phyloP scores from a whole-genome alignment of 2,888 invertebrate species.

The Amphipoea lucens region DNA sequence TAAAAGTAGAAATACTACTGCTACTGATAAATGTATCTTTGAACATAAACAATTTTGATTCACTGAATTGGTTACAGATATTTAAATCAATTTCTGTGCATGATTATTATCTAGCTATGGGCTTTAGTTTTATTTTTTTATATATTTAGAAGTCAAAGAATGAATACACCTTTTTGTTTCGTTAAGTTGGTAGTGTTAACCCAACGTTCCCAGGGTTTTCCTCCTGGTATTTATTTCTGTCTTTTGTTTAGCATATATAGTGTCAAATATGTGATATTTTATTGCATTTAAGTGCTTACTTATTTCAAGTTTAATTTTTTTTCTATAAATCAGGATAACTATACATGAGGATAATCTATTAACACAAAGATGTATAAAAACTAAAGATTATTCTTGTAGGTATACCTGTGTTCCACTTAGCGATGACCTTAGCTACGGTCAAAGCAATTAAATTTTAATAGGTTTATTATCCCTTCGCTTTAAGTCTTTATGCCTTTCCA shows the following conservation, averaged over 20 bases:
- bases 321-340: background rate
- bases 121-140: background rate
- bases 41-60: background rate
- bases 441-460: constrained; percentile 23
- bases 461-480: background rate
- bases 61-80: background rate
- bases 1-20: background rate
- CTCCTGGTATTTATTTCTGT: background rate
- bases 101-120: background rate
- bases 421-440: constrained; percentile 34
- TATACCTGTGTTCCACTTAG: constrained; percentile 23
- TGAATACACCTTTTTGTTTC: background rate
- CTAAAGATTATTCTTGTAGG: constrained; percentile 1
- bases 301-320: constrained; percentile 7
- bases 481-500: background rate
- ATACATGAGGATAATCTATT: constrained; percentile 12
- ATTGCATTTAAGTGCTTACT: too few species aligned
- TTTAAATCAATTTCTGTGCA: background rate
- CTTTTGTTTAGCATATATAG: background rate
- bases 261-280: background rate
- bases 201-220: background rate
- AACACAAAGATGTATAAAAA: constrained; percentile 2
- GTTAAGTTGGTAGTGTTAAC: background rate
- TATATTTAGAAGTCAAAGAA: background rate
- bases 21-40: background rate